Base-by-base conservation (phyloP, 1,140 invertebrate genomes). In the Globodera ellingtonae region DNA sequence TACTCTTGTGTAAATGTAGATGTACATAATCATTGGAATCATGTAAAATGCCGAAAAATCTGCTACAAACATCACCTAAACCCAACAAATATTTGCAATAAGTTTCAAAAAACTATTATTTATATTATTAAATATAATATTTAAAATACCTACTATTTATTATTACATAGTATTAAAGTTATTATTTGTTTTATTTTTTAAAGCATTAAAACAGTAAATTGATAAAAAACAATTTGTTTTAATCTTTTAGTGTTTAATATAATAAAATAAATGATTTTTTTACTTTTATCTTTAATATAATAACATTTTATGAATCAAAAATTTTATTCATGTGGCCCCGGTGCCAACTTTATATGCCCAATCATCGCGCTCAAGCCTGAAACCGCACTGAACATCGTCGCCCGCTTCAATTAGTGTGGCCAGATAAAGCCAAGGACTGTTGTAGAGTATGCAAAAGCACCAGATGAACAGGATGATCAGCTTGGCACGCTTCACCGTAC, bases 381-480 rank as follows among this genome's bases (percentile, higher is more conserved):
- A 89, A 74, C 65, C 73, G 74, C 87, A 89, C 13, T 72, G 72
- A 10, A 59, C 83, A 4, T 81, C 35, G 6, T 79, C 75, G 75
- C 84, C 80, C 15, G 79, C 35, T 50, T 79, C 78, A 8, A 89
- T 47, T 35, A 82, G 56, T 4, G 87, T 88, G n/a, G 89, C 87
- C 79, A 89, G 81, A 72, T 89, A 89, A 4, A 89, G 80, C 88
- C 88, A 89, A 44, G 89, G 86, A 48, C 84, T 84, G 72, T 89
- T 89, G 83, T 89, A 89, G 13, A 88, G 18, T 18, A 89, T 82
- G 67, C 86, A 85, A 73, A 89, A 89, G 8, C 83, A 59, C 88
- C 88, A 89, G 21, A 89, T 89, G 52, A 87, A 72, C 18, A 80
- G 52, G 69, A 90, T 89, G 70, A 89, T 89, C 10, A 78, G 47